Evolutionary conservation across 2,888 invertebrate species (phyloP), one percentile per base, ranked within the genome.

Genomic region (Omphaloscelis lunosa): DNA sequence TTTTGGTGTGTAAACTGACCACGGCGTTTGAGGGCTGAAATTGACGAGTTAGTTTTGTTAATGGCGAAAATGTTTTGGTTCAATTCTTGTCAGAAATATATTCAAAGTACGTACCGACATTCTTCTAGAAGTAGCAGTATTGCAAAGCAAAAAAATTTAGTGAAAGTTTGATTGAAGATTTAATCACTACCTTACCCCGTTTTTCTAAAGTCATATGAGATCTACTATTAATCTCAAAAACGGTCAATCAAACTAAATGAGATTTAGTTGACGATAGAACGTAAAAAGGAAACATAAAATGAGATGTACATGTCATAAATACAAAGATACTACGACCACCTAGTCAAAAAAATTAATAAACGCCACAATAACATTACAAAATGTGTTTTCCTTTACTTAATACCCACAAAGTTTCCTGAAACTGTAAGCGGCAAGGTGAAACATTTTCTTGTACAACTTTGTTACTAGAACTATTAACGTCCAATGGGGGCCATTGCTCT

Each of bases 381-480:
- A 34, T 17, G 58, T 79, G 51, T 79, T 59, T 71, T 65, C 51
- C 17, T 71, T 65, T 58, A 66, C 20, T 17, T 12, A 15, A 59
- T 62, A 23, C 51, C 58, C 65, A 82, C 63, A 51, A 82, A 82
- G 78, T 77, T 80, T 67, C 39, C 61, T 41, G 80, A 51, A 80
- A 83, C 61, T 82, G 59, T 66, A 83, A 83, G 48, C 67, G n/a
- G 62, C 41, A 59, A 53, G 41, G 23, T 34, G 27, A 68, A 80
- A 78, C 51, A 68, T 83, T 78, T 80, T 71, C 79, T 70, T 75
- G 76, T 78, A 79, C 56, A 80, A 84, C 83, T 87, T 67, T 70
- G 80, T 81, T 84, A 71, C 78, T 66, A 69, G 73, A 79, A 73
- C 79, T 67, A 83, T 79, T 84, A 83, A 71, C 72, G 56, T 63